These are phyloP conservation scores for Epinephelus moara DNA, from an alignment of 2,113 vertebrate species.

Conservation along the genomic window DNA sequence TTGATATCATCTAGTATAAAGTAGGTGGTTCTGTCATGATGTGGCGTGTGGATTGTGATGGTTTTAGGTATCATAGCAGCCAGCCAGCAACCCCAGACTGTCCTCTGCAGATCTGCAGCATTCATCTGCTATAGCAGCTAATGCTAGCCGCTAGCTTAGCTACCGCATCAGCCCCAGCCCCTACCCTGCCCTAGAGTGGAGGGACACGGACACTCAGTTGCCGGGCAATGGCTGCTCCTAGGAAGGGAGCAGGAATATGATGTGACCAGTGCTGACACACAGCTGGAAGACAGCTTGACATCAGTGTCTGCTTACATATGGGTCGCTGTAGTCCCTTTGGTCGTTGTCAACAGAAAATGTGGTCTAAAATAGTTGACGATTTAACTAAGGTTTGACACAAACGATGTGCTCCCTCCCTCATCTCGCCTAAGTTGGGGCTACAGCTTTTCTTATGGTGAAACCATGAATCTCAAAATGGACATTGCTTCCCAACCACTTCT, in stretches of 20 bases:
- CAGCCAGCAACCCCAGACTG: slow-evolving; percentile 39
- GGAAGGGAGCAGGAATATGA: neutral
- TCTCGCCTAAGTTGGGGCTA: neutral
- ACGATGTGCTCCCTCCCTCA: neutral
- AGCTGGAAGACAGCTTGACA: slow-evolving; percentile 40
- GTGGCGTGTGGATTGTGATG: slow-evolving; percentile 4
- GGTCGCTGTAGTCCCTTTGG: neutral
- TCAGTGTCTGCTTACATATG: neutral
- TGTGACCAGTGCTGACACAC: slow-evolving; percentile 14
- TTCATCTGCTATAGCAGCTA: slow-evolving; percentile 66
- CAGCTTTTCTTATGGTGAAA: neutral
- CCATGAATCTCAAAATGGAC: slow-evolving; percentile 1
- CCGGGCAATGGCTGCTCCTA: slow-evolving; percentile 44
- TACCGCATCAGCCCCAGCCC: slow-evolving; percentile 74
- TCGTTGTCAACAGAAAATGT: neutral
- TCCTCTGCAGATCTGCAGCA: slow-evolving; percentile 60
- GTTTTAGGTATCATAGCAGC: slow-evolving; percentile 7
- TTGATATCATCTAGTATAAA: neutral
- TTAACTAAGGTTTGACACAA: slow-evolving; percentile 17
- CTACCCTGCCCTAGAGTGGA: slow-evolving; percentile 66
- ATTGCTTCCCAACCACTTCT: neutral
- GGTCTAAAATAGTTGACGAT: slow-evolving; percentile 7
- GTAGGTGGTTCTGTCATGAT: neutral
- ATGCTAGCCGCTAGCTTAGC: slow-evolving; percentile 60
- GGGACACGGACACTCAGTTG: slow-evolving; percentile 37